A percentile compares a stretch with the other conserved stretches of the same genome.
phyloP scores from a whole-genome alignment of 92 coral and sea anemone genomes.

The Palythoa grandiflora region DNA sequence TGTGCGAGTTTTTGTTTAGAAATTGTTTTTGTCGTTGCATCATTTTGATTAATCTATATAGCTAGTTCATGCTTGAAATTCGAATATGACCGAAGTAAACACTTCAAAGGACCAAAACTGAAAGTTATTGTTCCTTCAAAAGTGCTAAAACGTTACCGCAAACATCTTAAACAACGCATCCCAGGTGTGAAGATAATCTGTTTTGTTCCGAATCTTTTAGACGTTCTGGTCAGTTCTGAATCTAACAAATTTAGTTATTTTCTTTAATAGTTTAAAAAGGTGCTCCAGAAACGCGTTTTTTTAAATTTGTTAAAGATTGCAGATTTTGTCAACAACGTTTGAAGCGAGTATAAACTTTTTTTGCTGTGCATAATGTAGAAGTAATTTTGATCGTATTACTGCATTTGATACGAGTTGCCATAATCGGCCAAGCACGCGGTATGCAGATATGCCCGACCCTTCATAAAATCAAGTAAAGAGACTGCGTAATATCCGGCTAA shows the following conservation, averaged over 20 bases:
- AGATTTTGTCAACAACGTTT: neutral
- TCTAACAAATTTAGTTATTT: neutral
- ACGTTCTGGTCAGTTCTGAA: conserved; percentile 2
- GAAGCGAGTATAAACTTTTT: neutral
- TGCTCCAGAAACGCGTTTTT: neutral
- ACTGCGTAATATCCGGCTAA: neutral
- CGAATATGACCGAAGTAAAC: neutral
- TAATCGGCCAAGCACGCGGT: neutral
- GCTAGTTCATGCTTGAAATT: neutral
- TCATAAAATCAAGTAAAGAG: neutral
- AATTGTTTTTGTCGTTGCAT: neutral
- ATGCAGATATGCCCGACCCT: neutral
- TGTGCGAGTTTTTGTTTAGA: neutral
- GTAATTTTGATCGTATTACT: neutral
- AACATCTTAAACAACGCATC: neutral
- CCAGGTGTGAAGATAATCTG: conserved; percentile 1
- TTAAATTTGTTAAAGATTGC: neutral
- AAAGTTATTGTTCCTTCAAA: neutral
- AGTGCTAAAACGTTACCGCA: neutral
- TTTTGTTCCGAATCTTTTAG: neutral
- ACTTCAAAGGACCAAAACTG: neutral
- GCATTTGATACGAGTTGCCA: neutral
- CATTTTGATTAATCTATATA: neutral
- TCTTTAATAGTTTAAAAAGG: neutral
- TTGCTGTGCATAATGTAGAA: conserved; percentile 1